phyloP scores from a whole-genome alignment of 2,888 invertebrate species.

The Eupithecia subumbrata region DNA sequence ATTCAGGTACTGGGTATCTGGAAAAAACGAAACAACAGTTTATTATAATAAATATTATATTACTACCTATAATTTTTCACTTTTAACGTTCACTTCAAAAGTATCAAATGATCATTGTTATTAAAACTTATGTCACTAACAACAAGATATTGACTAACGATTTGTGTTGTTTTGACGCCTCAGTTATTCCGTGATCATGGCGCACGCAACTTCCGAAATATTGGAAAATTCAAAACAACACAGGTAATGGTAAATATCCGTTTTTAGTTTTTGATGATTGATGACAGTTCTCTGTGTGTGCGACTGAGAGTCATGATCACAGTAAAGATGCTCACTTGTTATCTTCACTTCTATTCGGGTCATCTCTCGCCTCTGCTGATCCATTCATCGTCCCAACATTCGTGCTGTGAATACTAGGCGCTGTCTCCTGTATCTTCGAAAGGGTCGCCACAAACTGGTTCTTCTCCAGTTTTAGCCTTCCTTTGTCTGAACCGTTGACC shows the following conservation, averaged over 20 bases:
- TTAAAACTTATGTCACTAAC: no score
- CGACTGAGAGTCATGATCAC: background rate
- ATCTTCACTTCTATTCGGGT: slow-evolving; percentile 70
- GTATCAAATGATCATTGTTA: no score
- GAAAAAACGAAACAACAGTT: background rate
- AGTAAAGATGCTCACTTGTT: slow-evolving; percentile 64
- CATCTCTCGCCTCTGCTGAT: slow-evolving; percentile 66
- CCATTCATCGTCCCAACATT: slow-evolving; percentile 75
- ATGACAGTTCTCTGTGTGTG: background rate
- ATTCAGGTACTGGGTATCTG: slow-evolving; percentile 77
- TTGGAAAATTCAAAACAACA: background rate
- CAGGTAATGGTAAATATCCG: background rate
- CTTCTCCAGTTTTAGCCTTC: slow-evolving; percentile 73
- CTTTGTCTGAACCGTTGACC: slow-evolving; percentile 74
- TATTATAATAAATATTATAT: no score
- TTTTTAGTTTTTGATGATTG: background rate
- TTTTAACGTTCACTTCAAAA: no score
- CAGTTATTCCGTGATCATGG: no score
- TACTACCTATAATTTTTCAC: no score
- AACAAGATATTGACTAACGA: no score
- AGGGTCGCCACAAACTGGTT: slow-evolving; percentile 84
- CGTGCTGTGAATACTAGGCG: slow-evolving; percentile 71
- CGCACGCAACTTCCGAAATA: background rate
- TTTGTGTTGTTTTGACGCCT: no score
- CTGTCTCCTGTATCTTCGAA: slow-evolving; percentile 86